A percentile compares a stretch with the other conserved stretches of the same genome.
These are phyloP conservation scores for Turritopsis dohrnii DNA, from an alignment of 30 jellyfish, hydroid and myxozoan species.

Conservation along the genomic window DNA sequence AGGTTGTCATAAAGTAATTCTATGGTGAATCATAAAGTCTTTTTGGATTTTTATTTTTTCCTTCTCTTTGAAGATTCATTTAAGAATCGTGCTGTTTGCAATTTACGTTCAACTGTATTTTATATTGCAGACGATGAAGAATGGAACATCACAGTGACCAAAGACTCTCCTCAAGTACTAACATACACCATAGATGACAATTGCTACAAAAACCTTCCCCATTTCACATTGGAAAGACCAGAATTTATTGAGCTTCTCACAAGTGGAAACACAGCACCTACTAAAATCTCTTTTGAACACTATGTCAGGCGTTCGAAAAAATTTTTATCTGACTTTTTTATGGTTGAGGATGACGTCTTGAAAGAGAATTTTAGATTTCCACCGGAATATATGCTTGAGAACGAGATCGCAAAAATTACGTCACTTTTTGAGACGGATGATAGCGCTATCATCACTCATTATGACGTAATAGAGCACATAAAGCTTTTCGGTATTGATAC, in stretches of 20 bases:
- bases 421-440: neutral
- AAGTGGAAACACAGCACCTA: neutral
- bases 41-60: too few relatives aligned
- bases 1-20: too few relatives aligned
- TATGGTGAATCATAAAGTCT: too few relatives aligned
- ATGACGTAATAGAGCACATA: neutral
- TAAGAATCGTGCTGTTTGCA: neutral
- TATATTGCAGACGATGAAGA: neutral
- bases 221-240: neutral
- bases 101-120: neutral
- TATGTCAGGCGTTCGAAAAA: neutral
- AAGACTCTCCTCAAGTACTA: neutral
- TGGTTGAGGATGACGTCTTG: neutral
- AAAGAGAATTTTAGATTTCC: neutral
- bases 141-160: too few relatives aligned
- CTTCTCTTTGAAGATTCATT: too few relatives aligned
- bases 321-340: neutral
- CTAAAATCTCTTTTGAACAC: neutral
- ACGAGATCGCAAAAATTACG: neutral
- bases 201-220: neutral
- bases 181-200: neutral
- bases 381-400: neutral
- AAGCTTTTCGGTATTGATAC: neutral
- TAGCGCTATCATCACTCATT: neutral
- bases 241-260: neutral